Conservation (phyloP, 2,888 invertebrate species). For the Cyclophora albipunctata region DNA sequence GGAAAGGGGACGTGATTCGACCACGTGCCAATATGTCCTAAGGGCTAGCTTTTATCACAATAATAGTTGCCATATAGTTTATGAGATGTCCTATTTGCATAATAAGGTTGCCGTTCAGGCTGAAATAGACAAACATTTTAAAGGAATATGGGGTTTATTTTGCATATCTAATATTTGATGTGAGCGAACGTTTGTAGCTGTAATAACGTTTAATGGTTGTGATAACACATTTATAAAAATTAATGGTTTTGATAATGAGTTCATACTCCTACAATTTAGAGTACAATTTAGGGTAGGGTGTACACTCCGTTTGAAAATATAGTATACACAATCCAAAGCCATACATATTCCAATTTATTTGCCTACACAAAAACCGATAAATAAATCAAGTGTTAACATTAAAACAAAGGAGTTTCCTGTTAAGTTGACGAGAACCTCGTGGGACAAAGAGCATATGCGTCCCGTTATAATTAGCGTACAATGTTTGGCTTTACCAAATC, state of each 20-base stretch:
- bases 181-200: neutral
- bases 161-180: neutral
- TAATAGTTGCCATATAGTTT: constrained; percentile 25
- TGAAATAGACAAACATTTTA: constrained; percentile 5
- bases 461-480: constrained; percentile 75
- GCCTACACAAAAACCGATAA: neutral
- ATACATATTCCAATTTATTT: too few relatives aligned
- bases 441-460: constrained; percentile 64
- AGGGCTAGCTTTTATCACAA: constrained; percentile 25
- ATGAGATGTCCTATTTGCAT: constrained; percentile 18
- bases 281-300: too few relatives aligned
- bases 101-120: constrained; percentile 7
- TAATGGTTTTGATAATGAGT: too few relatives aligned
- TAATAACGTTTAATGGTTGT: too few relatives aligned
- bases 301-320: too few relatives aligned
- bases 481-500: constrained; percentile 75
- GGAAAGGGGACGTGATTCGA: constrained; percentile 52
- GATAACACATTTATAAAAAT: too few relatives aligned
- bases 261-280: too few relatives aligned
- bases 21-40: constrained; percentile 54
- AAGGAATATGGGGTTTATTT: neutral
- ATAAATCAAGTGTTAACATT: constrained; percentile 12
- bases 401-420: constrained; percentile 37
- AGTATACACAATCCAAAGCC: too few relatives aligned
- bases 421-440: constrained; percentile 63